Evolutionary conservation across 1,140 invertebrate genomes (phyloP).

Genomic region (Euschistus heros): DNA sequence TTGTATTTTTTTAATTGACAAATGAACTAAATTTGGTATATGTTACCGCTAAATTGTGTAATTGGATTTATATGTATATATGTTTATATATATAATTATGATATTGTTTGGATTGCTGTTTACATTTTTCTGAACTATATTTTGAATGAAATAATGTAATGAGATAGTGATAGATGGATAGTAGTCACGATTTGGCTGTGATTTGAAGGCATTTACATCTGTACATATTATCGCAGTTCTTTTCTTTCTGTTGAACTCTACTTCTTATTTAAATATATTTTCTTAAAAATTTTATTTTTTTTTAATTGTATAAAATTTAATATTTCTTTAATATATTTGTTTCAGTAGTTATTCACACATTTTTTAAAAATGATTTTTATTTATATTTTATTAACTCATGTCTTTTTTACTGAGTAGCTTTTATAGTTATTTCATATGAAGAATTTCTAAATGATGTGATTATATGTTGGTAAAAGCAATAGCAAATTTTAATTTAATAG

Average conservation of each 20-base stretch:
- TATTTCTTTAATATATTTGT: no score
- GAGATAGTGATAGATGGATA: not conserved
- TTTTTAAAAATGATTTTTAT: no score
- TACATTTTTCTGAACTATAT: no score
- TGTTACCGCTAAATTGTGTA: slow-evolving; percentile 17
- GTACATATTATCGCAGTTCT: not conserved
- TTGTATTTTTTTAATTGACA: not conserved
- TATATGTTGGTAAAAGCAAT: no score
- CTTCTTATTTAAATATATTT: not conserved
- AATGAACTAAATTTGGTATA: slow-evolving; percentile 7
- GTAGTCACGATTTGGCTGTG: slow-evolving; percentile 21
- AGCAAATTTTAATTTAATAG: no score
- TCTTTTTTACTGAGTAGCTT: no score
- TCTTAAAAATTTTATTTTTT: not conserved
- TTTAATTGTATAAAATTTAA: no score
- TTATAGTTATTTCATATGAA: no score
- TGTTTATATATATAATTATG: slow-evolving; percentile 11
- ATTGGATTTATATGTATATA: slow-evolving; percentile 12
- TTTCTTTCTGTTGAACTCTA: not conserved
- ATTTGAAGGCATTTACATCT: slow-evolving; percentile 21
- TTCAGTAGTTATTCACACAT: no score
- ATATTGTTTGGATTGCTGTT: no score
- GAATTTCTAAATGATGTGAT: no score
- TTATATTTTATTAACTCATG: no score
- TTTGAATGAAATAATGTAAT: not conserved